phyloP scores from a whole-genome alignment of 2,113 vertebrate species.

The Rhinichthys klamathensis region DNA sequence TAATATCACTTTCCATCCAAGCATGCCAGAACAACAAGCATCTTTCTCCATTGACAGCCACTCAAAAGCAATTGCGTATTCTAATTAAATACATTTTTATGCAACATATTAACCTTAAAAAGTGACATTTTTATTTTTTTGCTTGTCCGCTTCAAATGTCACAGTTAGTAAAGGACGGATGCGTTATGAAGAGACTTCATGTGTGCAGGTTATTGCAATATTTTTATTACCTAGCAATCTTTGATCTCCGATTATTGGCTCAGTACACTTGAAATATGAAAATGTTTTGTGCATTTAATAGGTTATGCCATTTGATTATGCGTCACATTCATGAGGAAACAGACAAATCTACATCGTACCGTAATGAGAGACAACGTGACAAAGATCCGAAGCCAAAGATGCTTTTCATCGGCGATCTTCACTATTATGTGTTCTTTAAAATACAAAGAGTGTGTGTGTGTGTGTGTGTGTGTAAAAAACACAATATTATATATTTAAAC shows the following conservation, averaged over 20 bases:
- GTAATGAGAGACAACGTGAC: not conserved
- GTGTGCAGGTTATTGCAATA: not conserved
- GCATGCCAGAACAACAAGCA: too few species aligned
- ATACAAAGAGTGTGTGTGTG: not conserved
- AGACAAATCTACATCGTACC: not conserved
- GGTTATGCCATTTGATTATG: too few species aligned
- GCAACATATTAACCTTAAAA: too few species aligned
- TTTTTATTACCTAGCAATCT: not conserved
- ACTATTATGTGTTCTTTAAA: not conserved
- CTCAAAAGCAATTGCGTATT: too few species aligned
- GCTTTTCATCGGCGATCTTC: not conserved
- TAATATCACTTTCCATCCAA: too few species aligned
- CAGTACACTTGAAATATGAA: not conserved
- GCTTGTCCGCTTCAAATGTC: not conserved
- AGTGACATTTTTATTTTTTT: too few species aligned
- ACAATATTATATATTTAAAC: too few species aligned
- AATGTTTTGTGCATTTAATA: constrained; percentile 12
- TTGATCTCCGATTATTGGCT: not conserved
- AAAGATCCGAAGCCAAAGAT: not conserved
- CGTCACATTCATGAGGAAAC: not conserved
- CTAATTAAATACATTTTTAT: too few species aligned
- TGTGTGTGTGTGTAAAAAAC: too few species aligned
- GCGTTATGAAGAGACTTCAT: not conserved
- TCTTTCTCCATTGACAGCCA: too few species aligned
- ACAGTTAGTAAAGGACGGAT: not conserved